Evolutionary conservation across 2,888 invertebrate genomes (phyloP).

Genomic region (Meliscaeva auricollis): DNA sequence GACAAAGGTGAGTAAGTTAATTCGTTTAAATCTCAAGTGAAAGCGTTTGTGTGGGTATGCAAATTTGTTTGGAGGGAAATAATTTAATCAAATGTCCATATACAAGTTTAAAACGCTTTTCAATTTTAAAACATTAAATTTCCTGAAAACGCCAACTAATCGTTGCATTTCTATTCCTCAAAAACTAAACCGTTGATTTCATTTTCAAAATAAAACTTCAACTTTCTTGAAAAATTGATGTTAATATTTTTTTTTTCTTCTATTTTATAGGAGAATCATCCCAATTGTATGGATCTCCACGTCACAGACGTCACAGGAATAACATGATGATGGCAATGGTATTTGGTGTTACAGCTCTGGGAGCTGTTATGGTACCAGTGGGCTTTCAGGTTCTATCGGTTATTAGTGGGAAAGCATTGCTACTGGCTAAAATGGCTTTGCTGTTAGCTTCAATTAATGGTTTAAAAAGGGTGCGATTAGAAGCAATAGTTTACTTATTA

Average conservation of each 20-base stretch:
- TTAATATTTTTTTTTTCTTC: neutral
- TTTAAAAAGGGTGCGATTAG: slow-evolving; percentile 87
- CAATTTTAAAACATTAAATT: neutral
- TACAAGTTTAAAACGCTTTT: no score
- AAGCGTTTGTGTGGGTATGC: neutral
- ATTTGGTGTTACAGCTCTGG: slow-evolving; percentile 91
- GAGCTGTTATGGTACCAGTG: slow-evolving; percentile 91
- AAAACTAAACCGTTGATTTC: no score
- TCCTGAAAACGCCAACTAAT: no score
- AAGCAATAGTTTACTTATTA: slow-evolving; percentile 38
- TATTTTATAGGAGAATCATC: slow-evolving; percentile 14
- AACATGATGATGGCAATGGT: slow-evolving; percentile 91
- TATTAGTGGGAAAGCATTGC: slow-evolving; percentile 91
- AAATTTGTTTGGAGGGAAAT: neutral
- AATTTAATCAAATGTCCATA: no score
- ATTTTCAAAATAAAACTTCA: no score
- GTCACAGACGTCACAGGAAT: slow-evolving; percentile 86
- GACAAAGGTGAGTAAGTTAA: slow-evolving; percentile 49
- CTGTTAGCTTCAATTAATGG: slow-evolving; percentile 92
- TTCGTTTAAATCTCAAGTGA: neutral
- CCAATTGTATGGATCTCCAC: slow-evolving; percentile 78
- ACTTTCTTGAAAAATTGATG: no score
- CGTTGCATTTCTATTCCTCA: no score
- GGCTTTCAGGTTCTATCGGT: slow-evolving; percentile 94
- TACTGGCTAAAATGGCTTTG: slow-evolving; percentile 92